Conservation (phyloP, 2,113 vertebrate species). For the Copsychus sechellarum region DNA sequence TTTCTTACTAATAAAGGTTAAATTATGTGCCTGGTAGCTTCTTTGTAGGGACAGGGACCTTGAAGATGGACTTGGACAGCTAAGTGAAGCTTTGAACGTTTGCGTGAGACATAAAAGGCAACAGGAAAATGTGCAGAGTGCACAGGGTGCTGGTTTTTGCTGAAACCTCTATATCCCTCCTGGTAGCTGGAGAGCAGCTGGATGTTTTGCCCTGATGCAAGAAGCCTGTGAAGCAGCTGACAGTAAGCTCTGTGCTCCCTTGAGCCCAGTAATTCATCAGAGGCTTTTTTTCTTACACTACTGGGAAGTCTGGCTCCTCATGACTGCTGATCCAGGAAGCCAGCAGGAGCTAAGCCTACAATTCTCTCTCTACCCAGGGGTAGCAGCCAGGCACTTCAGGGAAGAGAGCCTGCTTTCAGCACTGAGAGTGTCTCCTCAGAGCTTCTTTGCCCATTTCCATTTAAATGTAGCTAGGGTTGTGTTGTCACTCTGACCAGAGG, state of each 20-base stretch:
- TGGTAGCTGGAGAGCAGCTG: neutral
- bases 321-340: neutral
- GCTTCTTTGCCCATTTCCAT: neutral
- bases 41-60: neutral
- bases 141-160: neutral
- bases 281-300: neutral
- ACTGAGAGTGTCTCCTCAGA: neutral
- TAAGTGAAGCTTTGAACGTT: neutral
- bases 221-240: neutral
- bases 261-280: neutral
- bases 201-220: neutral
- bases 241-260: neutral
- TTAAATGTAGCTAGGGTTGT: neutral
- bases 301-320: neutral
- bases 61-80: neutral
- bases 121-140: neutral
- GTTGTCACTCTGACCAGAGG: neutral
- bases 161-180: neutral
- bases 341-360: neutral
- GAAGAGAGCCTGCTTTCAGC: neutral
- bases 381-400: neutral
- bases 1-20: neutral
- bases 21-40: neutral
- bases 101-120: neutral
- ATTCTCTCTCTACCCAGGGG: neutral